phyloP scores from a whole-genome alignment of 2,113 vertebrate species.

The Epinephelus lanceolatus region DNA sequence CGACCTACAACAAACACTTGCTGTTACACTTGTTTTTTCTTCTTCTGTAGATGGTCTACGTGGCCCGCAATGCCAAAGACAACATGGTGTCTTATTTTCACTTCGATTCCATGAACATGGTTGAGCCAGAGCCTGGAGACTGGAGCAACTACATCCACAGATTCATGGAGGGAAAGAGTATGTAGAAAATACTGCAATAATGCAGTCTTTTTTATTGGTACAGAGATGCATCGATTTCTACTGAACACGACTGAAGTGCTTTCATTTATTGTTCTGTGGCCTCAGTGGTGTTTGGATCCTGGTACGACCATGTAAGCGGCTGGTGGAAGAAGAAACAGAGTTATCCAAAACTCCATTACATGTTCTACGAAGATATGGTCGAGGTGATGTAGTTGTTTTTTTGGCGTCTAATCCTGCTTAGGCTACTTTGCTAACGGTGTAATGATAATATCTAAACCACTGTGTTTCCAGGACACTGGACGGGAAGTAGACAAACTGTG shows the following conservation, averaged over 20 bases:
- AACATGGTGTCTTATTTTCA: conserved; percentile 89
- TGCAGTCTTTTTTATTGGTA: background rate
- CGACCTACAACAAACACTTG: background rate
- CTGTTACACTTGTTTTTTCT: background rate
- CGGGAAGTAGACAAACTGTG: conserved; percentile 80
- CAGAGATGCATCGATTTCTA: background rate
- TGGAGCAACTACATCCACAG: conserved; percentile 84
- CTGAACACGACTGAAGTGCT: too few species aligned
- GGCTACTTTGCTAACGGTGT: too few species aligned
- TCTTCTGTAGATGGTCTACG: conserved; percentile 85
- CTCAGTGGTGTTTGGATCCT: conserved; percentile 84
- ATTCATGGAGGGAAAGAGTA: conserved; percentile 86
- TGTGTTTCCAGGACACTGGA: conserved; percentile 75
- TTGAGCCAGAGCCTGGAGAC: conserved; percentile 84
- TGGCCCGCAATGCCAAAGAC: conserved; percentile 92
- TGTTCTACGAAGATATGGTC: conserved; percentile 90
- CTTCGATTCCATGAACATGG: conserved; percentile 88
- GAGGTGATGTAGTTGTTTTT: conserved; percentile 75
- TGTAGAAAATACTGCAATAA: conserved; percentile 15
- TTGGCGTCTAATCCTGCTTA: too few species aligned
- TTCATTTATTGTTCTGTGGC: too few species aligned
- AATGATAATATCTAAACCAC: too few species aligned
- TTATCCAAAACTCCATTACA: conserved; percentile 82
- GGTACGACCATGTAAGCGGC: conserved; percentile 81
- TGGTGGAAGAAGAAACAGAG: conserved; percentile 80